Conservation (phyloP, 2,888 invertebrate genomes). For the Stenoptilia bipunctidactyla region DNA sequence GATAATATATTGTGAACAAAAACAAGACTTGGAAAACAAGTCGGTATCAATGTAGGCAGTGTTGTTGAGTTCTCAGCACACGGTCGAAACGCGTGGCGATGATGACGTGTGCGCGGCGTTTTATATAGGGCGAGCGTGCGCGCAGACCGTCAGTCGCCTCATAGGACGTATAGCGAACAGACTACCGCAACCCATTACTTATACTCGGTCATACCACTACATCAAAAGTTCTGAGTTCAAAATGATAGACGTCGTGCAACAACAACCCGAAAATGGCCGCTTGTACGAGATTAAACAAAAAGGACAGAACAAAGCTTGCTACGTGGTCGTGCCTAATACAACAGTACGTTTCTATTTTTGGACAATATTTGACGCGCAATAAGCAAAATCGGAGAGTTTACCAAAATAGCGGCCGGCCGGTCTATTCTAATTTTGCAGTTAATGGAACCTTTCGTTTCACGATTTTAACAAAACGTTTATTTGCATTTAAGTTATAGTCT, state of each 20-base stretch:
- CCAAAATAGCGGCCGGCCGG: no score
- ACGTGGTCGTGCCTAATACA: constrained; percentile 78
- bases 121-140: constrained; percentile 63
- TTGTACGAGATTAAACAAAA: constrained; percentile 77
- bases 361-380: neutral
- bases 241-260: constrained; percentile 59
- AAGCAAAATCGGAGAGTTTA: neutral
- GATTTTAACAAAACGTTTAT: no score
- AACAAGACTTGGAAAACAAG: constrained; percentile 32
- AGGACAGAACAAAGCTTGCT: constrained; percentile 75
- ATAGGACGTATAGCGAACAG: constrained; percentile 41
- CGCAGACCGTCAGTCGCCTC: constrained; percentile 77
- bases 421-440: no score
- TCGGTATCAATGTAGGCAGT: constrained; percentile 43
- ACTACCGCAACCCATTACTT: constrained; percentile 24
- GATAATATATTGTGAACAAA: neutral
- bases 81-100: constrained; percentile 59
- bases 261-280: constrained; percentile 65
- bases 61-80: constrained; percentile 53
- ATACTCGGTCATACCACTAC: constrained; percentile 20
- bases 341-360: constrained; percentile 61
- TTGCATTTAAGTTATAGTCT: neutral
- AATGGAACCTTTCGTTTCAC: no score
- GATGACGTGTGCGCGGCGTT: constrained; percentile 59
- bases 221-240: no score